A percentile compares a stretch with the other conserved stretches of the same genome.
These are phyloP conservation scores for Narcine bancroftii DNA, from an alignment of 2,113 vertebrate genomes.

Conservation along the genomic window DNA sequence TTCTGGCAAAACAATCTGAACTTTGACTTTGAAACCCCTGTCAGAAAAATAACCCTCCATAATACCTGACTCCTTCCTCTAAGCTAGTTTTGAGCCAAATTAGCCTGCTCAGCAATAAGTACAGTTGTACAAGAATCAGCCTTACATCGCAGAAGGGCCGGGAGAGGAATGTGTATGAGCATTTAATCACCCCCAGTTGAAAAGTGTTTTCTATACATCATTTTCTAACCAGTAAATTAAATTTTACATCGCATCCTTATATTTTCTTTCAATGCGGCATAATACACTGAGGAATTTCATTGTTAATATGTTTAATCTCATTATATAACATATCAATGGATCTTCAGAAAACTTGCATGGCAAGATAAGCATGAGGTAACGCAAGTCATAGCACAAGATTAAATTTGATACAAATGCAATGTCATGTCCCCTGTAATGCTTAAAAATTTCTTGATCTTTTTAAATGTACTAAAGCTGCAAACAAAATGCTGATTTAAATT, in stretches of 20 bases:
- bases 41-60: no score
- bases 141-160: no score
- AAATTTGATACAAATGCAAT: background rate
- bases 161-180: no score
- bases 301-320: no score
- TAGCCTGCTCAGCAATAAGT: no score
- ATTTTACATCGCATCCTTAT: background rate
- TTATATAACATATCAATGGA: background rate
- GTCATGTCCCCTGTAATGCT: background rate
- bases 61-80: no score
- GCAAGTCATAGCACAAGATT: background rate
- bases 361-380: background rate
- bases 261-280: no score
- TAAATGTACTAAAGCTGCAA: background rate
- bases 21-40: no score
- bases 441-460: background rate
- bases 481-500: background rate
- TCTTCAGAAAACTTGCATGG: background rate
- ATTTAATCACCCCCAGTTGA: background rate
- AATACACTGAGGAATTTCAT: no score
- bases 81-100: background rate
- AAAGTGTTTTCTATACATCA: background rate
- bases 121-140: no score
- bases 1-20: no score
- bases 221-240: background rate